Evolutionary conservation across 2,888 invertebrate genomes (phyloP).

Genomic region (Achlya flavicornis): DNA sequence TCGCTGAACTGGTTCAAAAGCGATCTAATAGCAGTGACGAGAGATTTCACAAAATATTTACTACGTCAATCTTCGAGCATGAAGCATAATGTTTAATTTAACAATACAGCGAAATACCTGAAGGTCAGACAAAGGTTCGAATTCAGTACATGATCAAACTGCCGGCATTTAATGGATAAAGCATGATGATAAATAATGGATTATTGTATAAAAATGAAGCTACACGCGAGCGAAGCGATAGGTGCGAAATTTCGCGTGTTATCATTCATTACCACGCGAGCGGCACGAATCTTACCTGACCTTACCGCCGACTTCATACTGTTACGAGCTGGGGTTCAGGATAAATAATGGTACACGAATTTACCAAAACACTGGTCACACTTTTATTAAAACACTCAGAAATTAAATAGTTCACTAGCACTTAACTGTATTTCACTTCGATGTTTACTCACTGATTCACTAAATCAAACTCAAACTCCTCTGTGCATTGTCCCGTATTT

Average conservation of each 20-base stretch:
- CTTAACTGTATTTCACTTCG: too few relatives aligned
- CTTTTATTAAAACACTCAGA: too few relatives aligned
- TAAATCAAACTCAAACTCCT: too few relatives aligned
- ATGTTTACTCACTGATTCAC: too few relatives aligned
- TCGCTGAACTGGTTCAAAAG: constrained; percentile 13
- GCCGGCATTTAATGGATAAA: not conserved
- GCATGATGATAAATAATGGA: constrained; percentile 11
- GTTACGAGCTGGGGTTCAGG: too few relatives aligned
- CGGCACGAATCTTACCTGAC: constrained; percentile 25
- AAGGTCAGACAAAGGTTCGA: not conserved
- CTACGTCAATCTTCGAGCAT: not conserved
- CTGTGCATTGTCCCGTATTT: too few relatives aligned
- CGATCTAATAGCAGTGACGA: not conserved
- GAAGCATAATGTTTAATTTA: not conserved
- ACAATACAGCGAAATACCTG: not conserved
- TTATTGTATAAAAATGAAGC: constrained; percentile 17
- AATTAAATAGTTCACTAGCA: too few relatives aligned
- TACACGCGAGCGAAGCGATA: constrained; percentile 26
- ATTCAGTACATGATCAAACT: not conserved
- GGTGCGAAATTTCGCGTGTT: constrained; percentile 30
- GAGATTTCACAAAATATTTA: not conserved
- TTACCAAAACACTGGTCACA: too few relatives aligned
- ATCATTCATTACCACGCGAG: constrained; percentile 34
- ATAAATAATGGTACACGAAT: too few relatives aligned
- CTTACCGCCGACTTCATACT: not conserved